Evolutionary conservation across 2,113 vertebrate genomes (phyloP), one percentile per base, ranked within the genome.

Genomic region (Grammomys dolichurus): DNA sequence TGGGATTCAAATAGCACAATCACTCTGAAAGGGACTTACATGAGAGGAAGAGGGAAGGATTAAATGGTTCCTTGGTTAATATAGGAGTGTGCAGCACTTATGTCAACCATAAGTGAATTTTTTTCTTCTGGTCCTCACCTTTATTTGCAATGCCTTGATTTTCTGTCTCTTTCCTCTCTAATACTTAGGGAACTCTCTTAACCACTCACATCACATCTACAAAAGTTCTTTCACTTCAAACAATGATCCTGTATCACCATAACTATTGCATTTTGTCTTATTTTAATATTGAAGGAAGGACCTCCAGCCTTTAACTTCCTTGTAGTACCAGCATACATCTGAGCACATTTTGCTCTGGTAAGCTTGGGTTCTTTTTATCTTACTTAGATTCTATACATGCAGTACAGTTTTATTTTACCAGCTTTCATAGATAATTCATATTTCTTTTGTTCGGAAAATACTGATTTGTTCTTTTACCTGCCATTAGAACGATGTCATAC

Each of bases 401-500:
- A 11, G 10, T 58, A 43, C 12, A 51, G 46, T 78, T 86, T 67
- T 13, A 60, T 87, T 80, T 46, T 56, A 20, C 46, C 40, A 70
- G 19, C 51, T 31, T 89, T 40, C 10, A 69, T 51, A 80, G 81
- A 72, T 72, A 60, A 80, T 48, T 88, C 69, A 46, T 36, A 81
- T 40, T 89, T 51, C 22, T 43, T 36, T 60, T 70, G 48, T 40
- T 40, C n/a, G 63, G 0, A 19, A 89, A 63, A 51, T 24, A 60
- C 2, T 48, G 40, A 48, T 60, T 81, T 78, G 24, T 70, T 33
- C 58, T 70, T 86, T 86, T 95, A 77, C 81, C 70, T 92, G 12
- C 0, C 7, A 11, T 0, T 60, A 3, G 1, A 2, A 28, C 4
- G 31, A 9, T 24, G 0, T 1, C 3, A 14, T 20, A 26, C 3